phyloP scores from a whole-genome alignment of 2,113 vertebrate species.

The Zosterops pallidus region DNA sequence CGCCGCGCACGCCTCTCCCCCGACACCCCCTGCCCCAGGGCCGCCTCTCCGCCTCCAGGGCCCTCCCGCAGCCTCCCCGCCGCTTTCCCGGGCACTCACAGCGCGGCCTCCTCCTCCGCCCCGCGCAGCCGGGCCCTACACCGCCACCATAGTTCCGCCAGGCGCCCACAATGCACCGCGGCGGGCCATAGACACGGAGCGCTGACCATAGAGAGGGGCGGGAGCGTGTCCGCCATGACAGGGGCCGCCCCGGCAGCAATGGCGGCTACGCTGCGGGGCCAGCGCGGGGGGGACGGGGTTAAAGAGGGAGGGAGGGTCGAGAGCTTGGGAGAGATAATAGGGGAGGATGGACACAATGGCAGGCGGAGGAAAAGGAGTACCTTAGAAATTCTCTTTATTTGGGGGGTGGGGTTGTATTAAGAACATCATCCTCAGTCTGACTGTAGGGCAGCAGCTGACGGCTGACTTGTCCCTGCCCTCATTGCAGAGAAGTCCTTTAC shows the following conservation, averaged over 20 bases:
- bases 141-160: background rate
- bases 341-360: background rate
- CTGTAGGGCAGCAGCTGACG: background rate
- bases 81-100: background rate
- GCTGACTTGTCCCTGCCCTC: background rate
- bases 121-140: background rate
- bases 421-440: background rate
- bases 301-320: accelerated
- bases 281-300: accelerated
- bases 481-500: background rate
- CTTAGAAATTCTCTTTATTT: background rate
- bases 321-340: accelerated
- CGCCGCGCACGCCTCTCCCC: accelerated
- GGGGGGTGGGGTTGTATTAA: accelerated
- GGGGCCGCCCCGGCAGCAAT: too few species aligned
- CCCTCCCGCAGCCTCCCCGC: background rate
- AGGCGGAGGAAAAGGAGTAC: accelerated
- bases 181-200: accelerated
- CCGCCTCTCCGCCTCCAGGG: accelerated
- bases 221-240: accelerated
- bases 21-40: accelerated
- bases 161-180: background rate
- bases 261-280: accelerated
- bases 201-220: background rate
- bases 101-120: accelerated